These are phyloP conservation scores for Porites australiensis DNA, from an alignment of 64 coral and sea anemone genomes.

Conservation along the genomic window DNA sequence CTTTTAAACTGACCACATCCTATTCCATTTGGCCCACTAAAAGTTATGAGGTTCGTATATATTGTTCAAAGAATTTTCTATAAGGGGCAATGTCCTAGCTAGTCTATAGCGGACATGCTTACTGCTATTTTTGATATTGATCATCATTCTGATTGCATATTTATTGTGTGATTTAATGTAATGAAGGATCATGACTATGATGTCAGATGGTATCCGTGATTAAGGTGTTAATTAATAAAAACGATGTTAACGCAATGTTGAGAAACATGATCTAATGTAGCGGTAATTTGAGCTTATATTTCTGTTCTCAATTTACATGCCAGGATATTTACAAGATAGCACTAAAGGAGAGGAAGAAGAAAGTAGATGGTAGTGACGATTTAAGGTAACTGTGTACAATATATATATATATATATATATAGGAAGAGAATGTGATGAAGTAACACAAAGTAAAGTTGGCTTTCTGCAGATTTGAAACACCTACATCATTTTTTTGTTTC, in stretches of 20 bases:
- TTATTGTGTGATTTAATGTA: too few species aligned
- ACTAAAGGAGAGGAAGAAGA: neutral
- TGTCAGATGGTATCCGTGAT: too few species aligned
- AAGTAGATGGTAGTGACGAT: neutral
- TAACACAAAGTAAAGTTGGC: neutral
- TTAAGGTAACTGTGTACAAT: neutral
- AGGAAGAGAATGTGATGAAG: neutral
- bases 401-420: too few species aligned
- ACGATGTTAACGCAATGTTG: too few species aligned
- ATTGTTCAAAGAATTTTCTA: too few species aligned
- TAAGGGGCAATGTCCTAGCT: too few species aligned
- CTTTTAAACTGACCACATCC: neutral
- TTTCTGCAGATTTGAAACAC: neutral
- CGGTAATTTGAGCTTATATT: too few species aligned
- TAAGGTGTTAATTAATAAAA: too few species aligned
- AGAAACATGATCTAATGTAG: too few species aligned
- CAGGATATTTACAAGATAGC: neutral
- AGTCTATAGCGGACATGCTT: too few species aligned
- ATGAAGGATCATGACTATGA: too few species aligned
- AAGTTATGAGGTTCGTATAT: neutral
- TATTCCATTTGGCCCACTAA: neutral
- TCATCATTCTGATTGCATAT: too few species aligned
- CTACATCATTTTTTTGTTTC: neutral
- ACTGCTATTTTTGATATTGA: neutral
- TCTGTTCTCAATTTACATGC: neutral